Conservation (phyloP, 2,113 vertebrate species). For the Lampris megalopsis region DNA sequence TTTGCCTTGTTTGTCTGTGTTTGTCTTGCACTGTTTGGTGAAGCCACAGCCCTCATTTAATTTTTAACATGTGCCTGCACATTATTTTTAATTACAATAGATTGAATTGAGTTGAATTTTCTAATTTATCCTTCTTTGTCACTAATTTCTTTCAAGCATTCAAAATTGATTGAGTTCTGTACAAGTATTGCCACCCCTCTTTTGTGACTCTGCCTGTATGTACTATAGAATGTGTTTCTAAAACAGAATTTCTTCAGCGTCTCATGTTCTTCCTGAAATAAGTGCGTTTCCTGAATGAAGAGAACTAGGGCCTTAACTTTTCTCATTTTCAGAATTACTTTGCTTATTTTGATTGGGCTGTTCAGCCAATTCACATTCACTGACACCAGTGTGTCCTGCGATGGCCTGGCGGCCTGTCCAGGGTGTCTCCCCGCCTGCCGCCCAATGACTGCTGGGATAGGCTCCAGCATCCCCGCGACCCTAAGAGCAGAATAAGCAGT, state of each 20-base stretch:
- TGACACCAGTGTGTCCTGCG: too few species aligned
- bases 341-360: background rate
- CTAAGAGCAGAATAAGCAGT: too few species aligned
- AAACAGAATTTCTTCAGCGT: background rate
- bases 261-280: background rate
- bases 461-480: too few species aligned
- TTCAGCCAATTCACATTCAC: constrained; percentile 3
- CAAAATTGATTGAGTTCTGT: background rate
- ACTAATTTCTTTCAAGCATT: background rate
- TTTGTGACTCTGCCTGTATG: background rate
- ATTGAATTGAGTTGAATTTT: background rate
- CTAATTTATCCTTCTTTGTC: background rate
- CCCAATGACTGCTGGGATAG: too few species aligned
- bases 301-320: background rate
- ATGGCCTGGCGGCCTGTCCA: too few species aligned
- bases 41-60: too few species aligned
- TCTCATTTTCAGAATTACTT: background rate
- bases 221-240: constrained; percentile 4
- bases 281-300: constrained; percentile 2
- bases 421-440: too few species aligned
- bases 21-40: too few species aligned
- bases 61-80: too few species aligned
- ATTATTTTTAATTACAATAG: too few species aligned
- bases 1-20: too few species aligned
- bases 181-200: background rate